Evolutionary conservation across 30 jellyfish, hydroid and myxozoan species (phyloP).

Genomic region (Hydractinia echinata): DNA sequence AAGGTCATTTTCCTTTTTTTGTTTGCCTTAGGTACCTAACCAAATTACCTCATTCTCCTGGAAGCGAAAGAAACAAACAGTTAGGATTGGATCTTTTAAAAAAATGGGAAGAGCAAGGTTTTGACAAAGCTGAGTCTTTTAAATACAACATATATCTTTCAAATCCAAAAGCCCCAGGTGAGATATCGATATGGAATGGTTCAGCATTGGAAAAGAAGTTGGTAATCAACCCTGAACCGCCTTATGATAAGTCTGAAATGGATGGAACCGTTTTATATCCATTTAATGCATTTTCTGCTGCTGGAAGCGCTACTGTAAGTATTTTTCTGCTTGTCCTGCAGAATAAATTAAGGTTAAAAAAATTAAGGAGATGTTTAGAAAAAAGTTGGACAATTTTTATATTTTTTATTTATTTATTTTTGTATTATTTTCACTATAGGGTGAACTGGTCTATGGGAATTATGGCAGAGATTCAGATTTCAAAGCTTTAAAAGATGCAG

Average conservation of each 20-base stretch:
- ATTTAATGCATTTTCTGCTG: conserved; percentile 35
- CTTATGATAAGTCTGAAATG: conserved; percentile 25
- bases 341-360: not conserved
- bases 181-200: conserved; percentile 4
- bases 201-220: not conserved
- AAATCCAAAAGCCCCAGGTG: conserved; percentile 31
- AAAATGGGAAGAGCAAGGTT: conserved; percentile 30
- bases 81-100: conserved; percentile 24
- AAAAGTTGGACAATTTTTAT: not conserved
- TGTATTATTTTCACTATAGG: conserved; percentile 33
- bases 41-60: conserved; percentile 44
- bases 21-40: conserved; percentile 28
- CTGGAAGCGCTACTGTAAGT: conserved; percentile 40
- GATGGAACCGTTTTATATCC: conserved; percentile 38
- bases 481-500: conserved; percentile 46
- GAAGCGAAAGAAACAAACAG: conserved; percentile 17
- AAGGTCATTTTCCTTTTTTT: no score
- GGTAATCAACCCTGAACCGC: conserved; percentile 18
- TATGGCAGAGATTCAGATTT: conserved; percentile 69
- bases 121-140: conserved; percentile 31
- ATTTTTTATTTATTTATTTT: no score
- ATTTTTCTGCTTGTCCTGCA: not conserved
- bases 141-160: conserved; percentile 46
- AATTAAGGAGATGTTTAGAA: not conserved
- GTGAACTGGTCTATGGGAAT: conserved; percentile 73